phyloP scores from a whole-genome alignment of 92 coral and sea anemone genomes.

The Siderastrea radians region DNA sequence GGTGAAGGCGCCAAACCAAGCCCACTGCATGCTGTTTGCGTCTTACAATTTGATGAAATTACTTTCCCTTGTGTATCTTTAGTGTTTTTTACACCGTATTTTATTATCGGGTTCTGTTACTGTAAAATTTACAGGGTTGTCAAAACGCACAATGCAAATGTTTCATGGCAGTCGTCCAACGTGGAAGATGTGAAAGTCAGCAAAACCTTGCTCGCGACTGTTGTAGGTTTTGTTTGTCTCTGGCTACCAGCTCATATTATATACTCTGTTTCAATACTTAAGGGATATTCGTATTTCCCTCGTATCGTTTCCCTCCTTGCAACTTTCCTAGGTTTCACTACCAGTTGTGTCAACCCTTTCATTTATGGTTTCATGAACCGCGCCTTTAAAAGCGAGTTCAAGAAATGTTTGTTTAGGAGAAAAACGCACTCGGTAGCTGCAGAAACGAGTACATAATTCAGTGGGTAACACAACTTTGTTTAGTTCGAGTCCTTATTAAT shows the following conservation, averaged over 20 bases:
- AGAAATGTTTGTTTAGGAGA: background rate
- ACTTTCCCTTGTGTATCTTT: background rate
- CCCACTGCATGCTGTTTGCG: conserved; percentile 1
- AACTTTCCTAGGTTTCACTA: background rate
- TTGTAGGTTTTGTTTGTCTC: conserved; percentile 2
- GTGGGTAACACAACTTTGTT: too few species aligned
- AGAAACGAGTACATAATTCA: too few species aligned
- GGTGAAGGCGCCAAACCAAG: background rate
- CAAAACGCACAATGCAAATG: conserved; percentile 26
- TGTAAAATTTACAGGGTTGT: conserved; percentile 16
- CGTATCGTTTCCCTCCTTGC: background rate
- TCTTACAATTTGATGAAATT: background rate
- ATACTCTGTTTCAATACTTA: background rate
- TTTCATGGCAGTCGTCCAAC: conserved; percentile 36
- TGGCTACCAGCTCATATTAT: background rate
- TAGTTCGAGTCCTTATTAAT: too few species aligned
- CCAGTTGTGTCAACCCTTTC: conserved; percentile 31
- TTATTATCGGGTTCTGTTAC: conserved; percentile 22
- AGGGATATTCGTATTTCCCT: background rate
- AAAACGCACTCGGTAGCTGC: background rate
- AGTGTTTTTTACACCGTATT: background rate
- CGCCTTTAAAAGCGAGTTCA: conserved; percentile 37
- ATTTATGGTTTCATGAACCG: conserved; percentile 46
- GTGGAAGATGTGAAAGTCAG: conserved; percentile 11
- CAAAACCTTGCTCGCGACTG: conserved; percentile 16